Evolutionary conservation across 2,797 vertebrate species (phyloP).

Genomic region (Anableps anableps): DNA sequence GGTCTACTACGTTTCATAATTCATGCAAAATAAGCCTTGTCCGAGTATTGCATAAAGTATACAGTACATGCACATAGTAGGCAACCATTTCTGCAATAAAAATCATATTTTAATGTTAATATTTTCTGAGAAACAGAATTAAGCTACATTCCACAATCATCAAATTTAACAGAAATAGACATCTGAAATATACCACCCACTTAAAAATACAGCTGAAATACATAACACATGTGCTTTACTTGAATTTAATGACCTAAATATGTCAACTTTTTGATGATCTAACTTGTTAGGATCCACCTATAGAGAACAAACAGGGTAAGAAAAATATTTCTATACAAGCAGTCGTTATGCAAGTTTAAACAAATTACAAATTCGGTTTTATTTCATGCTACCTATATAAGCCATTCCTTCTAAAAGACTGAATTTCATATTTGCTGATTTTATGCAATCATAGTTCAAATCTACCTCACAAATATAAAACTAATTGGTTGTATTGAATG

Average conservation of each 20-base stretch:
- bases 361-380: too few species aligned
- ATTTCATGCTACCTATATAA: neutral
- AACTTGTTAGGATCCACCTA: neutral
- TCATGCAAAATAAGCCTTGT: too few species aligned
- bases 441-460: neutral
- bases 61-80: too few species aligned
- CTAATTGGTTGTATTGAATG: slow-evolving; percentile 3
- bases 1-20: too few species aligned
- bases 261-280: neutral
- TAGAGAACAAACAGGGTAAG: neutral
- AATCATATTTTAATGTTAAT: too few species aligned
- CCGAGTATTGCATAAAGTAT: too few species aligned
- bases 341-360: neutral
- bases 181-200: neutral
- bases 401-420: neutral
- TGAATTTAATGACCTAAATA: neutral
- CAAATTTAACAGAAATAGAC: neutral
- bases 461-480: neutral
- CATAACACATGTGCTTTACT: neutral
- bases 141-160: neutral
- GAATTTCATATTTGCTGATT: neutral
- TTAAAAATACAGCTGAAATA: neutral
- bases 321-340: neutral
- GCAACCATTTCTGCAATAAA: too few species aligned
- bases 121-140: too few species aligned